Evolutionary conservation across 2,113 vertebrate genomes (phyloP).

Genomic region (Hyperopisus bebe): DNA sequence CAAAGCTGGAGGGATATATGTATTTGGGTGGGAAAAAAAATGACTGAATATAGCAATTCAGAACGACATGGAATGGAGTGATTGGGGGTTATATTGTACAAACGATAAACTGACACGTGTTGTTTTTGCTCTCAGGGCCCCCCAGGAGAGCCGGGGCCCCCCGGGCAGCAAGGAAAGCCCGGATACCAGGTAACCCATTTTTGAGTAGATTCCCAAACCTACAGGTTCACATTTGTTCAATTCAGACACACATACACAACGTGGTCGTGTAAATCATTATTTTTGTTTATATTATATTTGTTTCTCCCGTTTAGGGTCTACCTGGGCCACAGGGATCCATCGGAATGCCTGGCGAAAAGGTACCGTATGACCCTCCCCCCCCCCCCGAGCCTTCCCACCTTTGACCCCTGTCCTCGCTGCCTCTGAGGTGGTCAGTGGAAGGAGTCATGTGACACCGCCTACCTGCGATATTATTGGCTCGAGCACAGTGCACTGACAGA

Average conservation of each 20-base stretch:
- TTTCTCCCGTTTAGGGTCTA: conserved; percentile 64
- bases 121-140: conserved; percentile 62
- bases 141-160: conserved; percentile 73
- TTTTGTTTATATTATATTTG: not conserved
- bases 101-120: not conserved
- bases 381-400: conserved; percentile 23
- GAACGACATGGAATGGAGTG: not conserved
- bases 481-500: conserved; percentile 36
- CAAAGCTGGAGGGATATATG: not conserved
- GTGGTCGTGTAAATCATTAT: not conserved
- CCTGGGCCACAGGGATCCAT: conserved; percentile 79
- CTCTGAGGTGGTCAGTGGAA: conserved; percentile 26
- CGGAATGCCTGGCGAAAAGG: conserved; percentile 83
- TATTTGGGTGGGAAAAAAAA: not conserved
- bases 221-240: not conserved
- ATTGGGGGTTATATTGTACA: not conserved
- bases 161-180: conserved; percentile 84
- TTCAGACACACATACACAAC: not conserved
- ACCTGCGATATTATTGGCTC: conserved; percentile 26
- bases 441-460: conserved; percentile 26
- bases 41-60: not conserved
- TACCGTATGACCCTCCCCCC: conserved; percentile 46
- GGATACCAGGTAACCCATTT: conserved; percentile 68
- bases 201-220: not conserved
- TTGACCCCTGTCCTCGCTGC: conserved; percentile 42